These are phyloP conservation scores for Forbesichthys papilliferus DNA, from an alignment of 2,113 vertebrate genomes.

Conservation along the genomic window DNA sequence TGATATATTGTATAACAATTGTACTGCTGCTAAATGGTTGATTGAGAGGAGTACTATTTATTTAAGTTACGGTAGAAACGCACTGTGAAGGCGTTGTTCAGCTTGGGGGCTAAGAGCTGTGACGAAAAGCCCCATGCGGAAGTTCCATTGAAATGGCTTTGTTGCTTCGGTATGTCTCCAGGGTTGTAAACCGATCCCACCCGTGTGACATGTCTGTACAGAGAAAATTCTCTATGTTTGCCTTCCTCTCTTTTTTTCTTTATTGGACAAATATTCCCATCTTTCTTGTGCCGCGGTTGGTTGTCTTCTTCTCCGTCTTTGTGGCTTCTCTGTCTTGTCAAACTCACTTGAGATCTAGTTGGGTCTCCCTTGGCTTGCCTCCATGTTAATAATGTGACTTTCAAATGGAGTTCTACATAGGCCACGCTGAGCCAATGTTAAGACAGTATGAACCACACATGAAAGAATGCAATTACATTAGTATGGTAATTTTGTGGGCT, in stretches of 20 bases:
- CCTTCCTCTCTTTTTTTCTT: too few relatives aligned
- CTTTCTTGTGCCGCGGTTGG: too few relatives aligned
- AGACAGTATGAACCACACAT: conserved; percentile 21
- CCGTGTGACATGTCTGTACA: conserved; percentile 46
- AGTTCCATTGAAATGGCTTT: conserved; percentile 19
- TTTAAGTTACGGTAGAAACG: too few relatives aligned
- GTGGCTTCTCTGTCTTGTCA: not conserved
- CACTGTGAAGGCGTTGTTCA: too few relatives aligned
- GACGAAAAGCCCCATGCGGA: conserved; percentile 5
- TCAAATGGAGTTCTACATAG: conserved; percentile 20
- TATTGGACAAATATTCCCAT: too few relatives aligned
- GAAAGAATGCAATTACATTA: conserved; percentile 56
- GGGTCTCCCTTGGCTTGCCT: conserved; percentile 18
- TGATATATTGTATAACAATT: not conserved
- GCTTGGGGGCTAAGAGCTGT: not conserved
- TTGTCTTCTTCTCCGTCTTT: not conserved
- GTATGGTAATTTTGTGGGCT: conserved; percentile 57
- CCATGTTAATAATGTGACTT: conserved; percentile 20
- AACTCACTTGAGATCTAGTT: conserved; percentile 19
- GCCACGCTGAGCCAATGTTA: conserved; percentile 14
- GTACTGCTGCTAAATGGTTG: not conserved
- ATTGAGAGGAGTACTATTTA: too few relatives aligned
- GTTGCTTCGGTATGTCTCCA: conserved; percentile 24
- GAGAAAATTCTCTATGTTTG: conserved; percentile 6
- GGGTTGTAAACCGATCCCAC: conserved; percentile 51